A percentile compares a stretch with the other conserved stretches of the same genome.
Conservation (phyloP, 2,888 invertebrate species). For the Octodonta nipae region DNA sequence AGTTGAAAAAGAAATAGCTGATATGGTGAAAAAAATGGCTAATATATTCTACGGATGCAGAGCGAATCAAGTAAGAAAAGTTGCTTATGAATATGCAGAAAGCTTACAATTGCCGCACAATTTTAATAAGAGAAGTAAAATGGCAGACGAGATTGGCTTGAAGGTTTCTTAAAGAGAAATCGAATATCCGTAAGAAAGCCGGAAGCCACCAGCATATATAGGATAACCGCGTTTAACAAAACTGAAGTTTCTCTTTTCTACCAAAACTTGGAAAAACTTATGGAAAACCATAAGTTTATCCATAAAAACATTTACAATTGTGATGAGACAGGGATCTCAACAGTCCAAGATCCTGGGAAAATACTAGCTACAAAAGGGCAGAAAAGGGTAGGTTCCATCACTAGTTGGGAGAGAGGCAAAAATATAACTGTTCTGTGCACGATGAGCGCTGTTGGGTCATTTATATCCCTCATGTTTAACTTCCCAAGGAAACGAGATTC, state of each 20-base stretch:
- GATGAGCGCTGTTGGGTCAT: slow-evolving; percentile 30
- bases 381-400: slow-evolving; percentile 3
- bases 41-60: background rate
- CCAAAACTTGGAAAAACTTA: background rate
- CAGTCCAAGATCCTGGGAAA: slow-evolving; percentile 5
- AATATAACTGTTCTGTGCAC: slow-evolving; percentile 24
- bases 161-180: slow-evolving; percentile 1
- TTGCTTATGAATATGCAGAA: slow-evolving; percentile 1
- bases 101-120: slow-evolving; percentile 1
- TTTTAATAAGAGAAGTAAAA: slow-evolving; percentile 1
- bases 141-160: slow-evolving; percentile 1
- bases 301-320: slow-evolving; percentile 4
- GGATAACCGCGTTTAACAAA: slow-evolving; percentile 9
- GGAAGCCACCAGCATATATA: slow-evolving; percentile 9
- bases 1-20: slow-evolving; percentile 1
- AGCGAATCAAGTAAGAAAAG: slow-evolving; percentile 1
- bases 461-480: slow-evolving; percentile 36
- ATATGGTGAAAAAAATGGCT: slow-evolving; percentile 1
- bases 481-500: slow-evolving; percentile 33
- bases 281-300: background rate
- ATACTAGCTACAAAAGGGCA: slow-evolving; percentile 6
- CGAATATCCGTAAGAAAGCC: slow-evolving; percentile 7
- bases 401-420: slow-evolving; percentile 6
- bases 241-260: slow-evolving; percentile 5
- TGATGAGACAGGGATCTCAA: slow-evolving; percentile 6